Evolutionary conservation across 2,888 invertebrate species (phyloP).

Genomic region (Enchytraeus crypticus): DNA sequence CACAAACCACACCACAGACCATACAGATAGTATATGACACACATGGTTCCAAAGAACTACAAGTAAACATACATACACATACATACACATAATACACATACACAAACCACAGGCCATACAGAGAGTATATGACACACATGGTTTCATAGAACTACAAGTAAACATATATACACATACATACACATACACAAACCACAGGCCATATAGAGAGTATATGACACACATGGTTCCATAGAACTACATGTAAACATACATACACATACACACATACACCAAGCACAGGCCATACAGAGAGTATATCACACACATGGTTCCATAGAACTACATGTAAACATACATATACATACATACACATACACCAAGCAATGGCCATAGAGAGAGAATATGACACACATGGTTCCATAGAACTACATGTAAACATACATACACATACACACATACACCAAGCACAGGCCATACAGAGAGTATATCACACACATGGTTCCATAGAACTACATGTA

Average conservation of each 20-base stretch:
- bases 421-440: neutral
- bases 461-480: conserved; percentile 79
- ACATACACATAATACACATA: neutral
- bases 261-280: conserved; percentile 73
- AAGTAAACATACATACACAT: conserved; percentile 23
- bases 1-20: conserved; percentile 53
- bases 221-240: too few relatives aligned
- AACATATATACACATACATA: neutral
- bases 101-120: conserved; percentile 61
- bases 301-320: conserved; percentile 81
- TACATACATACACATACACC: neutral
- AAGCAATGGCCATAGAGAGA: conserved; percentile 62
- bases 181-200: too few relatives aligned
- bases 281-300: conserved; percentile 72
- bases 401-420: conserved; percentile 64
- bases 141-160: conserved; percentile 69
- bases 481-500: conserved; percentile 69
- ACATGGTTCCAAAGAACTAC: conserved; percentile 83
- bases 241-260: too few relatives aligned
- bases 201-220: too few relatives aligned
- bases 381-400: conserved; percentile 79
- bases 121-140: conserved; percentile 79
- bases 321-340: conserved; percentile 52
- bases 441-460: conserved; percentile 61
- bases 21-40: conserved; percentile 70